These are phyloP conservation scores for Heliocidaris erythrogramma DNA, from an alignment of 35 echinoderm and acorn worm genomes.

Conservation along the genomic window DNA sequence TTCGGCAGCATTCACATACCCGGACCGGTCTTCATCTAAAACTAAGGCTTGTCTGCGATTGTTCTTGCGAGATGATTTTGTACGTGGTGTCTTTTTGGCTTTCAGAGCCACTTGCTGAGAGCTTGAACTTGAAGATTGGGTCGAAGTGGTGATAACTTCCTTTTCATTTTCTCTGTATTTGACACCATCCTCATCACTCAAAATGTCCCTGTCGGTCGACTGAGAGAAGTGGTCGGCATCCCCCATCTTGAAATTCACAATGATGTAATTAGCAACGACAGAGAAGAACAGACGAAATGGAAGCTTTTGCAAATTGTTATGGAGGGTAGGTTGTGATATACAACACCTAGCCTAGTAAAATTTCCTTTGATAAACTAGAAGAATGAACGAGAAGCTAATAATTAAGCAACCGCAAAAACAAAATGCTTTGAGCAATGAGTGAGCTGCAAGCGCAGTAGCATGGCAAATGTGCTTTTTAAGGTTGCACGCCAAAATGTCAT, in stretches of 20 bases:
- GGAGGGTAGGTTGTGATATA: not conserved
- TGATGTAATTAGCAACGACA: not conserved
- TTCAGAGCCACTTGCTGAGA: not conserved
- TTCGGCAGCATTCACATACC: not conserved
- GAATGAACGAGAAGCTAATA: not conserved
- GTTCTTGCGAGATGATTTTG: not conserved
- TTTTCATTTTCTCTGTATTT: not conserved
- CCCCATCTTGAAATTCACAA: not conserved
- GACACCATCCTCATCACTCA: not conserved
- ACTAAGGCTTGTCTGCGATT: not conserved
- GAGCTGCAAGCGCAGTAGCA: not conserved
- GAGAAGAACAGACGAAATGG: not conserved
- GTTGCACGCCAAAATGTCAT: not conserved
- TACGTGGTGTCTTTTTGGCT: not conserved
- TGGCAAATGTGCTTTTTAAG: not conserved
- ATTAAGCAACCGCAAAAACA: not conserved
- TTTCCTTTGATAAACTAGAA: not conserved
- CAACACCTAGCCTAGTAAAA: not conserved
- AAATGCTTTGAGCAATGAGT: not conserved
- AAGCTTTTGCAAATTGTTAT: not conserved
- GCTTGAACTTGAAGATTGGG: not conserved
- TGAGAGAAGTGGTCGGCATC: not conserved
- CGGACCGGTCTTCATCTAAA: not conserved
- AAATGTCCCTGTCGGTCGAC: not conserved
- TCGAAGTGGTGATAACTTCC: not conserved